Evolutionary conservation across 1,140 invertebrate species (phyloP).

Genomic region (Globodera ellingtonae): DNA sequence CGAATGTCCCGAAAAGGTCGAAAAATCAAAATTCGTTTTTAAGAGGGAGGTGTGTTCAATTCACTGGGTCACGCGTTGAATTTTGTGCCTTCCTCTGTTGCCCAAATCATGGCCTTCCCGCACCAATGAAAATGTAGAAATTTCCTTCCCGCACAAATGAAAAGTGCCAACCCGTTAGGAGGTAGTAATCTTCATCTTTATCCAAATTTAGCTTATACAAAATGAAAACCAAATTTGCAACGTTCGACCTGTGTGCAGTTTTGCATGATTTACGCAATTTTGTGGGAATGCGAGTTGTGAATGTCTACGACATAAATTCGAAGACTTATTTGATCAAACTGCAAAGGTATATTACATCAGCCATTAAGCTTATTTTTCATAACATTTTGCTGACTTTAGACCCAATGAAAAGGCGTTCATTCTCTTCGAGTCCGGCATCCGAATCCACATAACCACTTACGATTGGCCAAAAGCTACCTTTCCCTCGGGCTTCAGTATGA

Average conservation of each 20-base stretch:
- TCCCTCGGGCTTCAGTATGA: slow-evolving; percentile 96
- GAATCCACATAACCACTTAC: slow-evolving; percentile 90
- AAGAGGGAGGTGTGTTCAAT: too few relatives aligned
- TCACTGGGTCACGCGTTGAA: too few relatives aligned
- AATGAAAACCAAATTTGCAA: slow-evolving; percentile 74
- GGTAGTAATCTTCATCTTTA: too few relatives aligned
- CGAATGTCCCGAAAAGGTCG: too few relatives aligned
- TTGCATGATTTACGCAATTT: slow-evolving; percentile 81
- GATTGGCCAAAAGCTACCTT: slow-evolving; percentile 97
- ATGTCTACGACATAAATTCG: slow-evolving; percentile 95
- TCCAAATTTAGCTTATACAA: background rate
- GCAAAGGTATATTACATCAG: slow-evolving; percentile 65
- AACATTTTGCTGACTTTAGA: slow-evolving; percentile 56
- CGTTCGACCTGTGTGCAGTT: slow-evolving; percentile 83
- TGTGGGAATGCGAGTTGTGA: slow-evolving; percentile 87
- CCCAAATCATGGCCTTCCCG: too few relatives aligned
- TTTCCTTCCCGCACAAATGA: too few relatives aligned
- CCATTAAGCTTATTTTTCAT: background rate
- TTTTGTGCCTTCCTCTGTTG: too few relatives aligned
- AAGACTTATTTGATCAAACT: slow-evolving; percentile 93
- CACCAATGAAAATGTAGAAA: too few relatives aligned
- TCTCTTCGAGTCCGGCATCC: slow-evolving; percentile 87
- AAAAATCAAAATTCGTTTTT: too few relatives aligned
- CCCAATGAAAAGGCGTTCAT: slow-evolving; percentile 79
- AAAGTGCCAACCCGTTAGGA: too few relatives aligned